Conservation (phyloP, 1,140 invertebrate species). For the Wasmannia auropunctata region DNA sequence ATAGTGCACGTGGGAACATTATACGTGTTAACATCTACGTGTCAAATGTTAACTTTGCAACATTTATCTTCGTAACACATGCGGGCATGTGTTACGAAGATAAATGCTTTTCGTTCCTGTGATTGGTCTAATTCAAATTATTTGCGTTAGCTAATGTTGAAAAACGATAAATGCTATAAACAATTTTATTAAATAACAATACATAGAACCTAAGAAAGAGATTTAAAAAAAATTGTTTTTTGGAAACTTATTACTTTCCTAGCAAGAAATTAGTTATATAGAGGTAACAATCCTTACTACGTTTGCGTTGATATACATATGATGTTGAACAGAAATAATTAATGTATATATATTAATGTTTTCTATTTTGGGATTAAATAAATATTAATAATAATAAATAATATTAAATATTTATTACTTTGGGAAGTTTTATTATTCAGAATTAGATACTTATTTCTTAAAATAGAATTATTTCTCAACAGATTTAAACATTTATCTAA, state of each 20-base stretch:
- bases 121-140: not conserved
- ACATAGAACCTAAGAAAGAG: not conserved
- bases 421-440: not conserved
- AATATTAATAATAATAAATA: no score
- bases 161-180: not conserved
- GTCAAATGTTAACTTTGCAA: no score
- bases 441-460: not conserved
- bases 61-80: no score
- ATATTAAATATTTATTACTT: no score
- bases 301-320: not conserved
- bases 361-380: not conserved
- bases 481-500: not conserved
- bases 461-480: not conserved
- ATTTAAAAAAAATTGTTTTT: not conserved
- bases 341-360: not conserved
- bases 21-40: not conserved
- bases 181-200: not conserved
- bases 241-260: not conserved
- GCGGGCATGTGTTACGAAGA: not conserved
- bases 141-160: not conserved
- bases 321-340: not conserved
- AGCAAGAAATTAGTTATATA: not conserved
- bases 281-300: not conserved
- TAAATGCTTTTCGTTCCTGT: constrained; percentile 2
- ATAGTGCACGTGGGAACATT: not conserved